phyloP scores from a whole-genome alignment of 1,140 invertebrate genomes.

The Zaprionus ghesquierei region DNA sequence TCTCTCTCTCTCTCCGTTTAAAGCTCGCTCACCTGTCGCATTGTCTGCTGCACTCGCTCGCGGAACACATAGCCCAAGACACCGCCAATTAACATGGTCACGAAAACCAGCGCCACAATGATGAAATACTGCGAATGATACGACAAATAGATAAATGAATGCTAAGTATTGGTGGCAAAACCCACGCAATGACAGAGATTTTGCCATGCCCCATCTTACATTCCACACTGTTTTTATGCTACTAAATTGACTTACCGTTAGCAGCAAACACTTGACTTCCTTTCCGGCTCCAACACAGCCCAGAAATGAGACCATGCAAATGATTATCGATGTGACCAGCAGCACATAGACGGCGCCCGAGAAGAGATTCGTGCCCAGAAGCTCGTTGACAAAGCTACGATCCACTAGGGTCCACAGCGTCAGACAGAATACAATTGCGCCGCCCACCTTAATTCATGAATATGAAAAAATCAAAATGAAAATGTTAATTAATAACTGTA shows the following conservation, averaged over 20 bases:
- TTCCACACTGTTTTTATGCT: no score
- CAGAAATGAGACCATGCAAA: conserved; percentile 91
- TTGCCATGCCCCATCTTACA: background rate
- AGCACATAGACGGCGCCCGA: conserved; percentile 91
- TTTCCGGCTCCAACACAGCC: conserved; percentile 93
- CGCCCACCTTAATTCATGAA: conserved; percentile 86
- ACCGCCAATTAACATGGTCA: conserved; percentile 93
- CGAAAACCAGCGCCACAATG: conserved; percentile 92
- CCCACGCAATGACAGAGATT: background rate
- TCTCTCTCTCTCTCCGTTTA: background rate
- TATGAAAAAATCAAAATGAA: background rate
- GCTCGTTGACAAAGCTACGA: conserved; percentile 90
- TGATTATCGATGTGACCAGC: conserved; percentile 89
- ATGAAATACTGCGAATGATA: conserved; percentile 90
- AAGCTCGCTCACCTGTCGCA: conserved; percentile 84
- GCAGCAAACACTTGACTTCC: conserved; percentile 94
- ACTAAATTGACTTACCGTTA: conserved; percentile 85
- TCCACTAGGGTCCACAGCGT: conserved; percentile 92
- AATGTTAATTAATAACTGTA: background rate
- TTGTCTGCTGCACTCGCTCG: conserved; percentile 88
- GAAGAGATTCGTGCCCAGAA: conserved; percentile 92
- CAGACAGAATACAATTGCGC: conserved; percentile 88
- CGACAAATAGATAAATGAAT: conserved; percentile 66
- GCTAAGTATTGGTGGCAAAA: conserved; percentile 40
- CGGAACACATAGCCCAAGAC: conserved; percentile 94